Percentiles rank a stretch among this genome's conserved stretches.
These are phyloP conservation scores for Hippolais icterina DNA, from an alignment of 2,113 vertebrate species.

Conservation along the genomic window DNA sequence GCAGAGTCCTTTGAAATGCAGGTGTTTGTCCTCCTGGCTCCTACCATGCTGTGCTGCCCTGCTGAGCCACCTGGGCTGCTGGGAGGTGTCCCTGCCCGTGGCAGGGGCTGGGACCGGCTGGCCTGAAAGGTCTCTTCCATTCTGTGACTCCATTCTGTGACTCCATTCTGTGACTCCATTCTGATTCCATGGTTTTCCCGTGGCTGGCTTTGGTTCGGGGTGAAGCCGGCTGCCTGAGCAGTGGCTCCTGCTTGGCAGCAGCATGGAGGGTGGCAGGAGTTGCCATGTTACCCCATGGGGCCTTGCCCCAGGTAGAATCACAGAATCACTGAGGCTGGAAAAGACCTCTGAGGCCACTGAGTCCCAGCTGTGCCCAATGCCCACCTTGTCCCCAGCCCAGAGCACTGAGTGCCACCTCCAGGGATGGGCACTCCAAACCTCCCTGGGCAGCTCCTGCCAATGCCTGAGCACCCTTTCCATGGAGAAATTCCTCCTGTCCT, in stretches of 20 bases:
- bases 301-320: neutral
- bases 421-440: neutral
- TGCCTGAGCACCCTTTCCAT: accelerated
- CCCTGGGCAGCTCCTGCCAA: neutral
- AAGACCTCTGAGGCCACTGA: accelerated
- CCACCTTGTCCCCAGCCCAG: neutral
- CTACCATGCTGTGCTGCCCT: neutral
- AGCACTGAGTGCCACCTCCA: neutral
- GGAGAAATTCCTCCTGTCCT: neutral
- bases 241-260: neutral
- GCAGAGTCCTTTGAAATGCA: neutral
- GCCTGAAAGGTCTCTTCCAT: neutral
- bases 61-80: neutral
- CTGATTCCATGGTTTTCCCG: neutral
- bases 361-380: accelerated
- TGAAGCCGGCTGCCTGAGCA: neutral
- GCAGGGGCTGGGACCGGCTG: neutral
- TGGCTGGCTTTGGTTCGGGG: neutral
- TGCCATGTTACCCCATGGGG: accelerated
- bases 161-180: neutral
- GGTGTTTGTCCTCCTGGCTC: neutral
- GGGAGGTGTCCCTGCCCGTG: neutral
- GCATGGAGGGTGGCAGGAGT: neutral
- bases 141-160: neutral
- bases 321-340: neutral